Base-by-base conservation (phyloP, 2,797 vertebrate species). In the Microctenopoma steveboyesi region DNA sequence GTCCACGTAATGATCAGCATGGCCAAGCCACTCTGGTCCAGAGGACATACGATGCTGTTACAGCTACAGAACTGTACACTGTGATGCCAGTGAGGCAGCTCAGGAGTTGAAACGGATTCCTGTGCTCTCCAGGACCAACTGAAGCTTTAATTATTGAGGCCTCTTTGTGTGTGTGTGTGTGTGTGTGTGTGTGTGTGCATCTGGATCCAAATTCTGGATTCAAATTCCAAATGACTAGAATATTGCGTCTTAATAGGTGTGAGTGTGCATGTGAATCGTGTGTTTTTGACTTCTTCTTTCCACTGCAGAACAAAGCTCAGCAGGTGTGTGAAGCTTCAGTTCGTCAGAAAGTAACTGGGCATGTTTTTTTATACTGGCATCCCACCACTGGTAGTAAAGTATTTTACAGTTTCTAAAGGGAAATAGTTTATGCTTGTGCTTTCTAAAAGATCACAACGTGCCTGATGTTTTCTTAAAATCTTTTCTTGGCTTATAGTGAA, bases 391-490 rank as follows among this genome's bases (percentile, higher is more conserved):
- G 49, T 69, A 42, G 40, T 15, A 74, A 77, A 48, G 75, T 77
- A 74, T 87, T 84, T 50, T 53, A 69, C 46, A 67, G 50, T 84
- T 83, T 86, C 61, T 81, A 49, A 66, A 59, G 57, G 83, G 71
- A 76, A 90, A 82, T 79, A 66, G 64, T 85, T 84, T 70, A 76
- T 81, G 82, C 79, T 61, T 81, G 79, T 88, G 83, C 87, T 93
- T 92, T 93, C 78, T 74, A 84, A 87, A 90, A 86, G 87, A 76
- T 94, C 92, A 93, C 92, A 83, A 91, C 74, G 93, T 94, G 93
- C 93, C 93, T 94, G 79, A 93, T 90, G 76, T 73, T 64, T 88
- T 89, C 60, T 84, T 64, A 59, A 69, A 85, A 63, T 63, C 42
- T 76, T 90, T 53, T 55, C 59, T 81, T 85, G 62, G 48, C 69